Conservation (phyloP, 1,140 invertebrate species). For the Danaus plexippus region DNA sequence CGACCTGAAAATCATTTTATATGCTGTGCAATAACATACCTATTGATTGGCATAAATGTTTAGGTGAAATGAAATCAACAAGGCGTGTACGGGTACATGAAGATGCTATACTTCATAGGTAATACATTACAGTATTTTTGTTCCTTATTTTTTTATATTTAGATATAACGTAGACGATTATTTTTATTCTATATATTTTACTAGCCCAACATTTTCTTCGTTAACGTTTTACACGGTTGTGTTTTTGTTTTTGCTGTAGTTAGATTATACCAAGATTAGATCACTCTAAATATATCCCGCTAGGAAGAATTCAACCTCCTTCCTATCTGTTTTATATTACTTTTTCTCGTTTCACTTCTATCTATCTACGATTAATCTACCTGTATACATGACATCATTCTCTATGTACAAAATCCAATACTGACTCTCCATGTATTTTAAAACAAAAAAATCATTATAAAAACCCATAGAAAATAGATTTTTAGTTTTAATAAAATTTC, state of each 20-base stretch:
- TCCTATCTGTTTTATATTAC: too few relatives aligned
- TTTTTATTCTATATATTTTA: conserved; percentile 27
- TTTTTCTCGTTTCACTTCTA: too few relatives aligned
- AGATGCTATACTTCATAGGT: conserved; percentile 69
- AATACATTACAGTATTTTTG: conserved; percentile 50
- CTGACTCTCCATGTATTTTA: too few relatives aligned
- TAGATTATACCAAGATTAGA: conserved; percentile 19
- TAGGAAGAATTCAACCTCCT: conserved; percentile 3
- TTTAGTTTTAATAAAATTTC: too few relatives aligned
- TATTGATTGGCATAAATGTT: conserved; percentile 68
- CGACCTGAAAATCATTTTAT: conserved; percentile 3
- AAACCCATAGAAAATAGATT: too few relatives aligned
- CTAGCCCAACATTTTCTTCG: conserved; percentile 16
- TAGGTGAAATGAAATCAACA: conserved; percentile 69
- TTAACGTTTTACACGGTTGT: conserved; percentile 2
- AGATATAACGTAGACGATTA: conserved; percentile 43
- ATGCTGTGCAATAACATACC: conserved; percentile 26
- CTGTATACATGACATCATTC: too few relatives aligned
- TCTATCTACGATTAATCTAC: too few relatives aligned
- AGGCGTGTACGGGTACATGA: conserved; percentile 68
- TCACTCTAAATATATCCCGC: neutral
- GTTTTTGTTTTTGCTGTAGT: conserved; percentile 25
- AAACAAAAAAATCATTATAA: too few relatives aligned
- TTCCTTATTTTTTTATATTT: conserved; percentile 43
- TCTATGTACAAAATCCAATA: too few relatives aligned